Evolutionary conservation across 30 jellyfish, hydroid and myxozoan genomes (phyloP).

Genomic region (Morbakka virulenta): DNA sequence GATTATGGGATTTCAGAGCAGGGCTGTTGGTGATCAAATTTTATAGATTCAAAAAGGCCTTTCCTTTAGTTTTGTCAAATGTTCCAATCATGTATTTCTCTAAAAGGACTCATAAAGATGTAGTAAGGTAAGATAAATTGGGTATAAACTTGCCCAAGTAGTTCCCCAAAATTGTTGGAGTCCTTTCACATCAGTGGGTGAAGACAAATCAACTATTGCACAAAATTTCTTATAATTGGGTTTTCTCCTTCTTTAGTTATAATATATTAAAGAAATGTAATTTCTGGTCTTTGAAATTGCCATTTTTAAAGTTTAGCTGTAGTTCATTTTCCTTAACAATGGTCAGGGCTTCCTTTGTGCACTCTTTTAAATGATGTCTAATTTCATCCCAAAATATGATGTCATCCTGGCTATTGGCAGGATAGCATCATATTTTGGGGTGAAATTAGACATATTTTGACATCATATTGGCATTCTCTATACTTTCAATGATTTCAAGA

Average conservation of each 20-base stretch:
- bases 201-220: conserved; percentile 53
- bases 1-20: conserved; percentile 42
- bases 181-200: conserved; percentile 43
- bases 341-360: not conserved
- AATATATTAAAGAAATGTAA: conserved; percentile 48
- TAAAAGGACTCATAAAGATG: conserved; percentile 49
- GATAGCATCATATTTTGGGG: no score
- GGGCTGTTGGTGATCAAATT: conserved; percentile 37
- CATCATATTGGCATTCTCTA: conserved; percentile 51
- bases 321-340: conserved; percentile 7
- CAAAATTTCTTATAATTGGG: conserved; percentile 46
- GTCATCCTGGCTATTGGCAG: conserved; percentile 48
- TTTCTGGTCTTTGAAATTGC: conserved; percentile 12
- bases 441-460: no score
- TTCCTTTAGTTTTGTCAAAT: conserved; percentile 26
- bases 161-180: conserved; percentile 53
- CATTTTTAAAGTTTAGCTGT: conserved; percentile 37
- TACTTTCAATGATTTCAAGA: conserved; percentile 14
- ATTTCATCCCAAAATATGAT: conserved; percentile 48
- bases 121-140: conserved; percentile 41
- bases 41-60: conserved; percentile 40
- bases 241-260: conserved; percentile 42
- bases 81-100: conserved; percentile 18
- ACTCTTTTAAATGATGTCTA: not conserved
- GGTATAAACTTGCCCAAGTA: conserved; percentile 44